These are phyloP conservation scores for Helicolenus hilgendorfi DNA, from an alignment of 2,797 vertebrate species.

Conservation along the genomic window DNA sequence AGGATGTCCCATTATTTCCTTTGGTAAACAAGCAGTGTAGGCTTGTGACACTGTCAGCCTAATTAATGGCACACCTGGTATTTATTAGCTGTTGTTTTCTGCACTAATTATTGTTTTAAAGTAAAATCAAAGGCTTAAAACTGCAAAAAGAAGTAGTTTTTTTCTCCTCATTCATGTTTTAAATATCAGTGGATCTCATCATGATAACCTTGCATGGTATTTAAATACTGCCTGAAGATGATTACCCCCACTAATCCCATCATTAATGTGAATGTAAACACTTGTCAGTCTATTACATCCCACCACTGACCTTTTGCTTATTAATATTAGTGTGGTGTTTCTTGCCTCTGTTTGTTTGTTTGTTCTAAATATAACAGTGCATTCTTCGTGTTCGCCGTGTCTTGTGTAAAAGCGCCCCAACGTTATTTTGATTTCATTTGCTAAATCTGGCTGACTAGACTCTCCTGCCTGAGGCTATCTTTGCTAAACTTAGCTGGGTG, in stretches of 20 bases:
- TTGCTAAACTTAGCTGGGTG: constrained; percentile 55
- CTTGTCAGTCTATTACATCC: background rate
- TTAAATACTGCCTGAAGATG: background rate
- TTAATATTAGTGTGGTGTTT: background rate
- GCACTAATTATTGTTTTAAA: background rate
- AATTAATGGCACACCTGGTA: background rate
- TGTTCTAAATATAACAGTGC: background rate
- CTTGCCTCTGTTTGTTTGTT: background rate
- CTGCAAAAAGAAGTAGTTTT: background rate
- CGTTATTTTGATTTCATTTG: constrained; percentile 43
- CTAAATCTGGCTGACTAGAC: constrained; percentile 52
- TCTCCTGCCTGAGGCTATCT: constrained; percentile 55
- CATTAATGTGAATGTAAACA: background rate
- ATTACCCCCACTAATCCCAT: background rate
- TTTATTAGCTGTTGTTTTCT: constrained; percentile 1
- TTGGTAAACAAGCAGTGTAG: background rate
- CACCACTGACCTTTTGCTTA: background rate
- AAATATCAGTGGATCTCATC: background rate
- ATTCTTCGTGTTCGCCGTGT: background rate
- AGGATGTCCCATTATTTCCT: background rate
- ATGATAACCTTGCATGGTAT: background rate
- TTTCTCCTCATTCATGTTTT: background rate
- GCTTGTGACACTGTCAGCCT: background rate
- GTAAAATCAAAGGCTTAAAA: background rate
- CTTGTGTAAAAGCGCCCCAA: constrained; percentile 3